Base-by-base conservation (phyloP, 2,113 vertebrate species). In the Indicator indicator region DNA sequence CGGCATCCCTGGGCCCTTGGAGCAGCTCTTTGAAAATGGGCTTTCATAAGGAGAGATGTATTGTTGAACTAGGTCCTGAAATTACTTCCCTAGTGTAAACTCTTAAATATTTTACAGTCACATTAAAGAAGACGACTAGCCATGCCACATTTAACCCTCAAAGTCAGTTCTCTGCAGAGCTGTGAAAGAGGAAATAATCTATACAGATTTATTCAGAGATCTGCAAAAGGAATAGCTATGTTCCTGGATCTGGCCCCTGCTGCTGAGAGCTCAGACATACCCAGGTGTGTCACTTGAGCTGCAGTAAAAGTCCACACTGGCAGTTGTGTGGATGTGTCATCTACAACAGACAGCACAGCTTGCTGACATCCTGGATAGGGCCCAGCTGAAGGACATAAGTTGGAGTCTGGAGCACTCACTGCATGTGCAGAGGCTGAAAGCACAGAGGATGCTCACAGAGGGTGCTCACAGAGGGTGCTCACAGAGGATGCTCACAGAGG, bases 61-160 rank as follows among this genome's bases (percentile, higher is more conserved):
- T 24, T 50, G 48, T 60, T 82, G 70, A 90, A 84, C 58, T 82
- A 92, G 76, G 21, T 12, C 55, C 63, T 67, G 50, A 83, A 93
- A 95, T 85, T 73, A 69, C 81, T 93, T 95, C 27, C 42, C 11
- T 55, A 27, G 44, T 73, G 62, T 79, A 62, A 94, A 75, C 36
- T 84, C 77, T 89, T 86, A 78, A 86, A 89, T 94, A 93, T 93
- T 86, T 86, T 65, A 91, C 32, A 68, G 62, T 64, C 19, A 62
- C 36, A 55, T 90, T 90, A 89, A 84, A 92, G 24, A 82, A 50
- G 55, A 90, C 84, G 67, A 50, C 33, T 92, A 42, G 74, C 13
- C 36, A 36, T 92, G 40, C 19, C 77, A 69, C 33, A 32, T 15
- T 83, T 56, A 93, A 67, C 54, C 70, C 73, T 86, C 67, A 69